Percentiles rank a stretch among this genome's conserved stretches.
phyloP scores from a whole-genome alignment of 2,113 vertebrate species.

The Pantherophis guttatus region DNA sequence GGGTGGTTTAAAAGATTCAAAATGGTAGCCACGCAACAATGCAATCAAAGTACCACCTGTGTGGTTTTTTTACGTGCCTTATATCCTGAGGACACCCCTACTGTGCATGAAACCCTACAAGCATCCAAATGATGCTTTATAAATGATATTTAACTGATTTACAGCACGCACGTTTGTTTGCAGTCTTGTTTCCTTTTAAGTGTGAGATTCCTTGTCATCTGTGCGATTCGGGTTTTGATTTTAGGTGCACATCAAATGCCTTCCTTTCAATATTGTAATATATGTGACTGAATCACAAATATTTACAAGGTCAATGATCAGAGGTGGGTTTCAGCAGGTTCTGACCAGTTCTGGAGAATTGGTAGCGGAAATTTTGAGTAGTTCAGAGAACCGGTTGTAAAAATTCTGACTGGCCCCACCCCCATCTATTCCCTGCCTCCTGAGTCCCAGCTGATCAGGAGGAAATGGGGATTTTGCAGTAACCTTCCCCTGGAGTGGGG shows the following conservation, averaged over 20 bases:
- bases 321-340: too few relatives aligned
- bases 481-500: too few relatives aligned
- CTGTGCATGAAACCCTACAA: background rate
- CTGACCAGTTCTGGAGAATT: too few relatives aligned
- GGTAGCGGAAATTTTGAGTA: too few relatives aligned
- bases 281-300: background rate
- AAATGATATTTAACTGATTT: background rate
- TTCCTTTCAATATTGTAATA: background rate
- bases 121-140: background rate
- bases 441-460: too few relatives aligned
- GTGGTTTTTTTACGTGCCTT: background rate
- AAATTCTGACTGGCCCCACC: too few relatives aligned
- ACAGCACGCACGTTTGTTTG: background rate
- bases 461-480: too few relatives aligned
- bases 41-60: background rate
- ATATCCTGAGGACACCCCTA: background rate
- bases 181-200: background rate
- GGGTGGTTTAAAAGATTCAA: background rate
- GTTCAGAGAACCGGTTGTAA: too few relatives aligned
- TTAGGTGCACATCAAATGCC: background rate
- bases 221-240: background rate
- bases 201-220: background rate
- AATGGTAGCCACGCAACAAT: background rate
- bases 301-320: background rate
- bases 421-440: too few relatives aligned